Evolutionary conservation across 2,888 invertebrate genomes (phyloP).

Genomic region (Latheticus oryzae): DNA sequence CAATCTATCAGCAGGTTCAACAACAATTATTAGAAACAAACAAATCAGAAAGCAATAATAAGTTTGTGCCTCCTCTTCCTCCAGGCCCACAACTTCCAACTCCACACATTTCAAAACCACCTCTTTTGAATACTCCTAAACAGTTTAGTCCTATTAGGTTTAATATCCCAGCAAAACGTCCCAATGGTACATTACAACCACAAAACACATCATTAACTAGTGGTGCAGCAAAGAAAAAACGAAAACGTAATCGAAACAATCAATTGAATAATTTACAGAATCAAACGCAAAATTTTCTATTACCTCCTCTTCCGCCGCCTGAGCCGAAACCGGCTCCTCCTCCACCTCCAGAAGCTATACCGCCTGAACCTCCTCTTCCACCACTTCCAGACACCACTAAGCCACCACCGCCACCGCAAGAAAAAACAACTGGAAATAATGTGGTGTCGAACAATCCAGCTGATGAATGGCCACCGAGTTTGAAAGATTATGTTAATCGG

Average conservation of each 20-base stretch:
- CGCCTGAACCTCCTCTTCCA: conserved; percentile 67
- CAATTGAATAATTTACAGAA: conserved; percentile 59
- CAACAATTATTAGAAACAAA: conserved; percentile 35
- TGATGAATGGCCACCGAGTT: conserved; percentile 82
- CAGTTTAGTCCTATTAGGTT: conserved; percentile 70
- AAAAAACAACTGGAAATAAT: conserved; percentile 48
- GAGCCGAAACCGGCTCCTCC: conserved; percentile 69
- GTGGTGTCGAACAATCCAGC: conserved; percentile 69
- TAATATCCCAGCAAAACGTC: conserved; percentile 66
- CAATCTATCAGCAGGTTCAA: conserved; percentile 40
- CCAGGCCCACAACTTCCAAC: conserved; percentile 47
- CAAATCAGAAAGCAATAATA: conserved; percentile 26
- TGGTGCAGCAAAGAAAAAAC: conserved; percentile 78
- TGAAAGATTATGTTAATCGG: conserved; percentile 89
- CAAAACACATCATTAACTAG: conserved; percentile 65
- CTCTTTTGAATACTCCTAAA: conserved; percentile 58
- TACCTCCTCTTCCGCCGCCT: conserved; percentile 68
- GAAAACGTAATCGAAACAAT: conserved; percentile 77
- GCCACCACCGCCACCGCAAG: conserved; percentile 52
- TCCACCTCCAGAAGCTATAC: conserved; percentile 69
- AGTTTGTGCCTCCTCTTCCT: conserved; percentile 47
- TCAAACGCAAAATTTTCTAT: conserved; percentile 63
- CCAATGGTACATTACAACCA: conserved; percentile 55
- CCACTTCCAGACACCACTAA: conserved; percentile 57
- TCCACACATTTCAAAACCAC: conserved; percentile 57